Evolutionary conservation across 2,113 vertebrate species (phyloP), one percentile per base, ranked within the genome.

Genomic region (Antennarius striatus): DNA sequence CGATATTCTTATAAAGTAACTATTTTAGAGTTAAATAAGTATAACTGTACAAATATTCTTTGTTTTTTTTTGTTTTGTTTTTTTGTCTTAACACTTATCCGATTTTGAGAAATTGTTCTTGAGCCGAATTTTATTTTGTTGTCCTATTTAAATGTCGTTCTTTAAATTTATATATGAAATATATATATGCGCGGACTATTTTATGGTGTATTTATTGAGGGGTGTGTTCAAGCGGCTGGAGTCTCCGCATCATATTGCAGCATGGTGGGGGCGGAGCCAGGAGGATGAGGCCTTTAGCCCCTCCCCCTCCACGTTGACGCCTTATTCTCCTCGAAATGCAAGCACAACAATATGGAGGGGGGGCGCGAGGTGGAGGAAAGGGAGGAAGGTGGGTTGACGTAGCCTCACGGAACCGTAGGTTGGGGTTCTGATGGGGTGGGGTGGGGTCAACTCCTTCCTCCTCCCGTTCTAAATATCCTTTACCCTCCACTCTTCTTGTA

Each of bases 201-300:
- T 93, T 91, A 93, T 87, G 91, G 85, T 89, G 90, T 94, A 93
- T 94, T 94, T 94, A 93, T 94, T 93, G 82, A 91, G 4, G 82
- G 80, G 82, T 84, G 85, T 79, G 62, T 89, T 73, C 67, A 76
- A 78, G 88, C 80, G 81, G 86, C 87, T 90, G 86, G 88, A 91
- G 90, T 80, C 78, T 90, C 86, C 81, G 83, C 83, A 63, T 81
- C 65, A 62, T 63, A 62, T 74, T 77, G 84, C 79, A 78, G 82
- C 79, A 73, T 85, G 85, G 72, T 39, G 72, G 86, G 85, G 83
- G 82, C 30, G 79, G 74, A 83, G 80, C 74, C 75, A 62, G 63
- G 65, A 40, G 80, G 68, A 62, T 40, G 53, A 80, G 78, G 63
- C 73, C 72, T 75, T 80, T 77, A 75, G 84, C 70, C 78, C 82